A percentile compares a stretch with the other conserved stretches of the same genome.
These are phyloP conservation scores for Sarcophaga caerulescens DNA, from an alignment of 2,888 invertebrate species.

Conservation along the genomic window DNA sequence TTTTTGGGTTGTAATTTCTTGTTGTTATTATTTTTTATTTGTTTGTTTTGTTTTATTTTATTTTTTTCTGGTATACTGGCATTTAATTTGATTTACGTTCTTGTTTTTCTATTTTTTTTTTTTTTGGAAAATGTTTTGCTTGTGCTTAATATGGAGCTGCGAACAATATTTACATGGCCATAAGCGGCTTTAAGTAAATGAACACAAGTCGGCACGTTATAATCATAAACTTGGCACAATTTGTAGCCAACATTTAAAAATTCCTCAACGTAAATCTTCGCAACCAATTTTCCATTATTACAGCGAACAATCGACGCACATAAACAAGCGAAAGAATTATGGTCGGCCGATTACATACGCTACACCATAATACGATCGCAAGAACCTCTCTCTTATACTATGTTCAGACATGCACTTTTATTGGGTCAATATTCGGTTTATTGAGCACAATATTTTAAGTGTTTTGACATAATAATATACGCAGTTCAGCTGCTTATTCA, in stretches of 20 bases:
- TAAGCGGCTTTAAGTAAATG: slow-evolving; percentile 33
- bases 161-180: slow-evolving; percentile 9
- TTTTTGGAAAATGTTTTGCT: background rate
- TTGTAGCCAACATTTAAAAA: slow-evolving; percentile 37
- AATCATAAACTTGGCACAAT: slow-evolving; percentile 48
- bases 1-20: background rate
- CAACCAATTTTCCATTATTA: slow-evolving; percentile 49
- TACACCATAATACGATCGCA: no score
- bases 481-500: no score
- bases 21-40: background rate
- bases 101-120: background rate
- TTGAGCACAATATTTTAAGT: no score
- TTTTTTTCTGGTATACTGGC: slow-evolving; percentile 11
- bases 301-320: slow-evolving; percentile 14
- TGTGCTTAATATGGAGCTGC: background rate
- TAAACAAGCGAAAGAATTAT: background rate
- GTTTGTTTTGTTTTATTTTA: slow-evolving; percentile 1
- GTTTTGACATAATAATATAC: no score
- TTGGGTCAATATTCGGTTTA: no score
- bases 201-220: slow-evolving; percentile 50
- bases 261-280: slow-evolving; percentile 37
- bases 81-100: slow-evolving; percentile 50
- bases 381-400: no score
- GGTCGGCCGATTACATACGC: no score
- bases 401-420: no score